Conservation (phyloP, 1,140 invertebrate species). For the Eriocheir sinensis region DNA sequence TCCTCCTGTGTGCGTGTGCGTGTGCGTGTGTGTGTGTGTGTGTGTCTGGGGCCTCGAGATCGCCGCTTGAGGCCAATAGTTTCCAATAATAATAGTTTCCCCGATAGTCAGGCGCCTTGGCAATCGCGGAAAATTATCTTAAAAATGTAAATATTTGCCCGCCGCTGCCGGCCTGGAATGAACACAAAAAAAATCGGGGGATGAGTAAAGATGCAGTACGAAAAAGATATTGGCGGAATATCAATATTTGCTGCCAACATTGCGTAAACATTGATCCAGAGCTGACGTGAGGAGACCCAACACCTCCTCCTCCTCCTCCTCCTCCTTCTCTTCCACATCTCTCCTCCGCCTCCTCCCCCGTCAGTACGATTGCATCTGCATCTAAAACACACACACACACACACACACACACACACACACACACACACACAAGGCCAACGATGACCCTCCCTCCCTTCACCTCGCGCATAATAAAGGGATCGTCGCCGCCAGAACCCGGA, state of each 20-base stretch:
- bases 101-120: no score
- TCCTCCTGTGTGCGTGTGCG: no score
- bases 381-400: no score
- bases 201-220: no score
- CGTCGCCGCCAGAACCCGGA: no score
- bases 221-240: background rate
- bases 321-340: background rate
- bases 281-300: constrained; percentile 1
- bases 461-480: no score
- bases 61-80: background rate
- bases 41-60: background rate
- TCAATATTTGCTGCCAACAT: background rate
- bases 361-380: background rate
- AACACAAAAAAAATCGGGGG: background rate
- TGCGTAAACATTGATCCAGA: background rate
- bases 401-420: no score
- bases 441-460: no score
- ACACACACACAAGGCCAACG: background rate
- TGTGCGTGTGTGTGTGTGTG: background rate
- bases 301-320: background rate
- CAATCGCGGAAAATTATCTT: no score
- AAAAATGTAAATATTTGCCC: no score
- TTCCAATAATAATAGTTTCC: background rate
- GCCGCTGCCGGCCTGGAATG: background rate
- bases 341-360: background rate